phyloP scores from a whole-genome alignment of 2,797 vertebrate genomes.

The Neosalanx taihuensis region DNA sequence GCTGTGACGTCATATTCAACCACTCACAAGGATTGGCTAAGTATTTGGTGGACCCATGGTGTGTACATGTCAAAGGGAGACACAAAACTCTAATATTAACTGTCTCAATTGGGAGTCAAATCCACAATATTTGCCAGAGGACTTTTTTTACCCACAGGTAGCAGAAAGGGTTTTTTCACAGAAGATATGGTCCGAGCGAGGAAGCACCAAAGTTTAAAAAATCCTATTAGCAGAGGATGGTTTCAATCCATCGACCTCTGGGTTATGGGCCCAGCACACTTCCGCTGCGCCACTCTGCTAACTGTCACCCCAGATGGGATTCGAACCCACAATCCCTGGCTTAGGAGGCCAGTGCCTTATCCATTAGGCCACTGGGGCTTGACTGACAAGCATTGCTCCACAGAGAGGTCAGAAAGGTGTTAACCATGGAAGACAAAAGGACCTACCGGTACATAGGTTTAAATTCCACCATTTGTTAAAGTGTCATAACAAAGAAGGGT shows the following conservation, averaged over 20 bases:
- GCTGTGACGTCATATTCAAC: no score
- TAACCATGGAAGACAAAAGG: neutral
- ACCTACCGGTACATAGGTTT: constrained; percentile 19
- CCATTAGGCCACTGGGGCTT: constrained; percentile 37
- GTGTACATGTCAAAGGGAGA: no score
- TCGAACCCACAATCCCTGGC: constrained; percentile 45
- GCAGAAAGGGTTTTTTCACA: no score
- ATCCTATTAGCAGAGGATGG: constrained; percentile 81
- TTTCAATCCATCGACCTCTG: constrained; percentile 80
- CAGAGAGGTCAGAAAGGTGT: no score
- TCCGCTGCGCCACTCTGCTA: neutral
- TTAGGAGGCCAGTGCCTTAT: constrained; percentile 47
- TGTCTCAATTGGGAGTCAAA: no score
- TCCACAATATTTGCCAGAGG: no score
- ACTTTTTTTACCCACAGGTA: no score
- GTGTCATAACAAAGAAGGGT: neutral
- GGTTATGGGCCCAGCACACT: constrained; percentile 80
- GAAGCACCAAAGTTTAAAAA: no score
- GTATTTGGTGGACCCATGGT: no score
- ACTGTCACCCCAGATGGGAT: constrained; percentile 35
- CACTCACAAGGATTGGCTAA: no score
- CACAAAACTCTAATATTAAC: no score
- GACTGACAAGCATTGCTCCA: neutral
- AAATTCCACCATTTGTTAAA: constrained; percentile 9
- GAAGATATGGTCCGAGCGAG: no score